Evolutionary conservation across 1,140 invertebrate genomes (phyloP).

Genomic region (Elysia chlorotica): DNA sequence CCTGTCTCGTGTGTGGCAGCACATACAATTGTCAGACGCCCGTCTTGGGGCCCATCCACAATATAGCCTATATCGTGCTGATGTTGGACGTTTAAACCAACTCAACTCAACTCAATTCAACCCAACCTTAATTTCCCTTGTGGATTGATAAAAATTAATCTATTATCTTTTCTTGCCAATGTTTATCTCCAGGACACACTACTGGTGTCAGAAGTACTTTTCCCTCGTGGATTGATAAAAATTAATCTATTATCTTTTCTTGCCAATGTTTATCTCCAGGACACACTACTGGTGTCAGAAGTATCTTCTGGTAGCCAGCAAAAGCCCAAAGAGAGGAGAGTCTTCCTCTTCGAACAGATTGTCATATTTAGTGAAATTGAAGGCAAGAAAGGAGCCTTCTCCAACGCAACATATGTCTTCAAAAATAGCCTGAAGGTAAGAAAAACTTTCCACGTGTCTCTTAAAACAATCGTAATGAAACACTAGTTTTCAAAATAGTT

Average conservation of each 20-base stretch:
- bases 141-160: too few relatives aligned
- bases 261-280: constrained; percentile 59
- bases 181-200: constrained; percentile 71
- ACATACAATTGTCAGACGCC: too few relatives aligned
- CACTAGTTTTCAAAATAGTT: neutral
- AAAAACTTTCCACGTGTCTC: neutral
- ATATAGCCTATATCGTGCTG: too few relatives aligned
- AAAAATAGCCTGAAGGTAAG: constrained; percentile 95
- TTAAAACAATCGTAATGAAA: neutral
- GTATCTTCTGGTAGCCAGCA: constrained; percentile 68
- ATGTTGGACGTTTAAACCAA: too few relatives aligned
- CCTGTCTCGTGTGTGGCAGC: too few relatives aligned
- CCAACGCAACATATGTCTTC: constrained; percentile 93
- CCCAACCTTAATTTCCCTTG: too few relatives aligned
- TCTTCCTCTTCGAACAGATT: constrained; percentile 98
- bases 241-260: too few relatives aligned
- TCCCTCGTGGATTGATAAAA: too few relatives aligned
- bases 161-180: neutral
- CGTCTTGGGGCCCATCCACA: too few relatives aligned
- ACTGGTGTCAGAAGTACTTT: constrained; percentile 72
- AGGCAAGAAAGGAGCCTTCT: constrained; percentile 83
- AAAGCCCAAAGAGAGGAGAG: constrained; percentile 84
- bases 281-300: constrained; percentile 80
- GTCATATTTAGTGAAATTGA: constrained; percentile 97
- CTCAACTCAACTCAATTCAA: too few relatives aligned